Evolutionary conservation across 2,797 vertebrate genomes (phyloP), one percentile per base, ranked within the genome.

Genomic region (Scomberomorus guttatus): DNA sequence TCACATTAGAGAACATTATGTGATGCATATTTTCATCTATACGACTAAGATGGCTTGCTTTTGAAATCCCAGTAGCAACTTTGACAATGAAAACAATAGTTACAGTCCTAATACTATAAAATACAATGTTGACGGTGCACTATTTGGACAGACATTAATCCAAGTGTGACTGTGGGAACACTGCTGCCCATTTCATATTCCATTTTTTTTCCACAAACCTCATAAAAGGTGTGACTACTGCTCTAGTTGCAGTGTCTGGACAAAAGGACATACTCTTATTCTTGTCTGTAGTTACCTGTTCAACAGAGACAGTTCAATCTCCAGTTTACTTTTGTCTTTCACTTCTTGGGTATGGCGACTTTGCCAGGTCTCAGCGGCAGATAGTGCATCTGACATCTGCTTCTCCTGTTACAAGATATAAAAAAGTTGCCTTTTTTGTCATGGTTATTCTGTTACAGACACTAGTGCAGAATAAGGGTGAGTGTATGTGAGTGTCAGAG

Each of bases 301-400:
- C 70, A 98, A 80, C 18, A 95, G 75, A 1, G 96, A 94, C 1
- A 96, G 83, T 70, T 98, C 97, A 22, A 95, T 63, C 85, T 98
- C 96, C 0, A 97, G 91, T 73, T 95, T 95, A 51, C 85, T 95
- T 74, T 96, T 98, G 29, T 98, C 96, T 75, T 97, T 97, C 8
- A 93, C 73, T 67, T 95, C 95, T 85, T 96, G 94, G 66, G 91
- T 90, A 69, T 96, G 95, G 24, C 92, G 94, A 83, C 61, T 94
- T 65, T 95, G 95, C 97, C 97, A 98, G 55, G 87, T 95, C 37
- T 98, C 97, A 0, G 96, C 90, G 8, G 94, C 93, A 10, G 93
- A 92, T 76, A 96, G 78, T 0, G 95, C 93, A 15, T 98, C 96
- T 0, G 94, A 79, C n/a, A 97, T 54, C 15, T 96, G 94, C 25